Conservation (phyloP, 1,140 invertebrate species). For the Orussus abietinus region DNA sequence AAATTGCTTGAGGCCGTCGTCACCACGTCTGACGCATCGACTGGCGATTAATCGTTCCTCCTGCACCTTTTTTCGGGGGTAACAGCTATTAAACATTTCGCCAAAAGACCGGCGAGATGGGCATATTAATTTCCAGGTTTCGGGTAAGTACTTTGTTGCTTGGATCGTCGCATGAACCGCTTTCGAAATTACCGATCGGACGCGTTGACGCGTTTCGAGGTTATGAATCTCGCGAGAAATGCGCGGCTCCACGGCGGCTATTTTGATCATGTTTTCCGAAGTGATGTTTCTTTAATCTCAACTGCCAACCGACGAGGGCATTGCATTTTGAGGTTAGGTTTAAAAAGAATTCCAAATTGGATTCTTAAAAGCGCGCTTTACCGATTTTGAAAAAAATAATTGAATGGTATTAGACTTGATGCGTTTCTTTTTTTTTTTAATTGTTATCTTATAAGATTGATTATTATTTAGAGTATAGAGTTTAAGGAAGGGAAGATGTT, state of each 20-base stretch:
- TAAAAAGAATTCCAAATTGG: too few species aligned
- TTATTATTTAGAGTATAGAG: too few species aligned
- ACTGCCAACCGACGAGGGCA: too few species aligned
- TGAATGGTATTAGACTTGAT: too few species aligned
- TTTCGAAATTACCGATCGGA: not conserved
- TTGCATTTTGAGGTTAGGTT: constrained; percentile 21
- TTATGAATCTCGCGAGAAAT: constrained; percentile 13
- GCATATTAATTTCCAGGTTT: constrained; percentile 47
- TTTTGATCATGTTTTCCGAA: constrained; percentile 3
- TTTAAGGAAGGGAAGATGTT: too few species aligned
- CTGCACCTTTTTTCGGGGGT: not conserved
- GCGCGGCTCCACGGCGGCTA: constrained; percentile 1
- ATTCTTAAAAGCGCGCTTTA: too few species aligned
- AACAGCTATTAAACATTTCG: not conserved
- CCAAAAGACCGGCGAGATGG: constrained; percentile 33
- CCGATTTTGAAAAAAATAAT: too few species aligned
- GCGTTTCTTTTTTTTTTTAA: too few species aligned
- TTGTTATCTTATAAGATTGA: too few species aligned
- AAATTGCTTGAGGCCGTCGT: constrained; percentile 19
- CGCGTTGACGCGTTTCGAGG: constrained; percentile 8
- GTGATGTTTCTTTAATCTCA: constrained; percentile 11
- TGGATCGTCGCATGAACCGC: not conserved
- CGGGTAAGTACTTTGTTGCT: constrained; percentile 37
- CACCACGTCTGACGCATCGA: not conserved
- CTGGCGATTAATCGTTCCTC: not conserved